A percentile compares a stretch with the other conserved stretches of the same genome.
Conservation (phyloP, 1,140 invertebrate species). For the Idris sp. region DNA sequence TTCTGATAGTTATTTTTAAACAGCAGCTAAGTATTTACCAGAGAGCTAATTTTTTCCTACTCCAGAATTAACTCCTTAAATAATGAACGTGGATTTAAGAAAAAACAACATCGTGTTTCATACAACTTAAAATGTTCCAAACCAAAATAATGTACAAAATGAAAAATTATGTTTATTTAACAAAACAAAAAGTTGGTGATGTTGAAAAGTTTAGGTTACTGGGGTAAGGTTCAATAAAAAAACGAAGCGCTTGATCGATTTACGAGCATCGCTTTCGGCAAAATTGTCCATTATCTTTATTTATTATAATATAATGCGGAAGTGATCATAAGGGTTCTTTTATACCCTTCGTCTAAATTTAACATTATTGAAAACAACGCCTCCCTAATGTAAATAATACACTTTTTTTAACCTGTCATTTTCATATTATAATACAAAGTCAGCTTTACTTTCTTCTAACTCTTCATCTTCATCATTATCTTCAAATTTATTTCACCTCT, state of each 20-base stretch:
- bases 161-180: too few species aligned
- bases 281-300: slow-evolving; percentile 28
- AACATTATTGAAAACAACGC: slow-evolving; percentile 30
- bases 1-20: too few species aligned
- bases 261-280: slow-evolving; percentile 15
- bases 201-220: not conserved
- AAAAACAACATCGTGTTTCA: too few species aligned
- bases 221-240: slow-evolving; percentile 8
- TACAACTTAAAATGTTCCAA: too few species aligned
- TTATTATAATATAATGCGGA: slow-evolving; percentile 38
- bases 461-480: too few species aligned
- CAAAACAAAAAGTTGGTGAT: not conserved
- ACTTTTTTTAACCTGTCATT: slow-evolving; percentile 34
- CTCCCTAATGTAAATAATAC: slow-evolving; percentile 22
- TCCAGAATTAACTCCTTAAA: too few species aligned
- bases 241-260: slow-evolving; percentile 24
- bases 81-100: too few species aligned
- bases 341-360: slow-evolving; percentile 12
- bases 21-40: too few species aligned
- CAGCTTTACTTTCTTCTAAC: slow-evolving; percentile 43
- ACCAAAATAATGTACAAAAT: too few species aligned
- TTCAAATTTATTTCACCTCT: too few species aligned
- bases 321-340: slow-evolving; percentile 17
- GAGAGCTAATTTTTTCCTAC: too few species aligned
- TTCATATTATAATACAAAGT: slow-evolving; percentile 30